A percentile compares a stretch with the other conserved stretches of the same genome.
phyloP scores from a whole-genome alignment of 2,797 vertebrate genomes.

The Denticeps clupeoides region DNA sequence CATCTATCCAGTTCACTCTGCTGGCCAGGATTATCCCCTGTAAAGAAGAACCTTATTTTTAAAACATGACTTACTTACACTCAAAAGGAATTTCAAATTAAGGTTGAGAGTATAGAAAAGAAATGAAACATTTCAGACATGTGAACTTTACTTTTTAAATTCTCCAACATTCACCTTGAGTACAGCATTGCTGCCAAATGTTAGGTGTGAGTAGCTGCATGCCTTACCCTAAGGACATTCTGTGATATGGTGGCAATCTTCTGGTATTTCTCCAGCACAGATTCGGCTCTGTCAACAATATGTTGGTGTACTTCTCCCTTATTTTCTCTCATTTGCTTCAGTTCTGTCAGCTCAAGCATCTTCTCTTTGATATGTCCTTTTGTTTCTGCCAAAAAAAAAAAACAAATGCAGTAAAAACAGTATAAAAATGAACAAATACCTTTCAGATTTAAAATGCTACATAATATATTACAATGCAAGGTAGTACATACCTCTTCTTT shows the following conservation, averaged over 20 bases:
- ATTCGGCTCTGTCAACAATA: slow-evolving; percentile 48
- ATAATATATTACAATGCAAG: too few species aligned
- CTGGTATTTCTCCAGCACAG: slow-evolving; percentile 56
- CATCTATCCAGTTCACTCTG: slow-evolving; percentile 62
- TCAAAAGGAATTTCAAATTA: neutral
- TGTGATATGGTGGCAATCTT: slow-evolving; percentile 54
- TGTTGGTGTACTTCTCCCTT: slow-evolving; percentile 46
- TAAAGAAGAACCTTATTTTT: slow-evolving; percentile 8
- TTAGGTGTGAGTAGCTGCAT: neutral
- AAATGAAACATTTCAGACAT: too few species aligned
- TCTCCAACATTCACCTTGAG: neutral
- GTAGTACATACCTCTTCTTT: slow-evolving; percentile 50
- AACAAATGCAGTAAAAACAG: too few species aligned
- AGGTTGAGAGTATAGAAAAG: neutral
- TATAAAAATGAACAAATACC: too few species aligned
- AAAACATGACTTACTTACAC: neutral
- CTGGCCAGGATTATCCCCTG: slow-evolving; percentile 61
- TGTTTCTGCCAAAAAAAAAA: slow-evolving; percentile 37
- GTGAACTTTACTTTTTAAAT: neutral
- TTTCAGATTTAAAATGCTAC: too few species aligned
- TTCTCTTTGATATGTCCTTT: slow-evolving; percentile 55
- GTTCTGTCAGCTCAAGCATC: slow-evolving; percentile 54
- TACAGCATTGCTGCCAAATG: too few species aligned
- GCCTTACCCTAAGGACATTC: slow-evolving; percentile 57
- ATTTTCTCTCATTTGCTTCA: slow-evolving; percentile 44